Evolutionary conservation across 1,140 invertebrate species (phyloP).

Genomic region (Lysiphlebus fabarum): DNA sequence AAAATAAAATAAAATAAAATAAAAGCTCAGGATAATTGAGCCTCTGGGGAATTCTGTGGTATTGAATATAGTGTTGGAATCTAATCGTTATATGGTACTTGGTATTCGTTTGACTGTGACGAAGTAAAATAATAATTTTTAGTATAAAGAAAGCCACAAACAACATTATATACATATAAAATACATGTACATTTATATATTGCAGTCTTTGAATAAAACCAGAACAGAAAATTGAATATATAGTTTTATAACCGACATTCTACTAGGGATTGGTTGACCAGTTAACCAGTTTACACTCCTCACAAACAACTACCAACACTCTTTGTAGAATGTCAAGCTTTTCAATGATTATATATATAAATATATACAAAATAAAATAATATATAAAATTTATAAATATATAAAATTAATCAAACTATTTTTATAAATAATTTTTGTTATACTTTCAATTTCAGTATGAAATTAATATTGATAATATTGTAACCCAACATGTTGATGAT

Average conservation of each 20-base stretch:
- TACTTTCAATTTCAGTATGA: no score
- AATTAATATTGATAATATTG: no score
- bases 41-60: conserved; percentile 18
- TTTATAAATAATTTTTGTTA: no score
- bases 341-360: no score
- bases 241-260: conserved; percentile 20
- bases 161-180: no score
- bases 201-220: background rate
- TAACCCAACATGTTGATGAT: no score
- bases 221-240: no score
- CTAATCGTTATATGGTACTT: conserved; percentile 21
- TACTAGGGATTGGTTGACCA: conserved; percentile 15
- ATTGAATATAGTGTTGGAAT: conserved; percentile 18
- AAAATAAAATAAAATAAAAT: background rate
- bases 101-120: background rate
- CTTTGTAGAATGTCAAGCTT: conserved; percentile 13
- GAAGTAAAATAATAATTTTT: background rate
- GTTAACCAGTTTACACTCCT: conserved; percentile 18
- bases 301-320: background rate
- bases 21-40: conserved; percentile 16
- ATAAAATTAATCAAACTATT: no score
- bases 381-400: no score
- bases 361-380: no score
- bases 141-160: no score
- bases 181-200: no score